Conservation (phyloP, 1,140 invertebrate genomes). For the Zaprionus capensis region DNA sequence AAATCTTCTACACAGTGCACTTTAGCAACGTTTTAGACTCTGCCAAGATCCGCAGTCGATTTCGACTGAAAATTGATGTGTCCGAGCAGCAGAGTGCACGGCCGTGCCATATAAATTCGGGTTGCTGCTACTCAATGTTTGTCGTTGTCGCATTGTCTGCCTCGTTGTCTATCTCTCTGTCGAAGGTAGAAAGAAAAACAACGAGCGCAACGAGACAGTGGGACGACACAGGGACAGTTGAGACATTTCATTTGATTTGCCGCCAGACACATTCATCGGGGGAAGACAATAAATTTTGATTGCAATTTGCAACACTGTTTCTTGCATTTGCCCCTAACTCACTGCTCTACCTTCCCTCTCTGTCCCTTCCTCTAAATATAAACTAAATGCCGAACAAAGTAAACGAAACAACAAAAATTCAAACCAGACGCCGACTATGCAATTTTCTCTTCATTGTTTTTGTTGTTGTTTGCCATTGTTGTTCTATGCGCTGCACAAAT, state of each 20-base stretch:
- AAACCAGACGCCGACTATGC: slow-evolving; percentile 62
- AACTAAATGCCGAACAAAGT: slow-evolving; percentile 47
- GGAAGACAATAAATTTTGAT: slow-evolving; percentile 60
- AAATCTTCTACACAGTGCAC: slow-evolving; percentile 1
- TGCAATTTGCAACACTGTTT: slow-evolving; percentile 53
- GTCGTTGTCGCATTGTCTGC: neutral
- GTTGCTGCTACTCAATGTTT: neutral
- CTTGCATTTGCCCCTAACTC: slow-evolving; percentile 1
- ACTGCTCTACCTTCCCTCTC: neutral
- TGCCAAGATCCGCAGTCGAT: neutral
- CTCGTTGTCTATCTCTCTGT: slow-evolving; percentile 8
- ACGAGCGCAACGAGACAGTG: neutral
- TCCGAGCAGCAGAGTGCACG: slow-evolving; percentile 44
- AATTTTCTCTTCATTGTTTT: slow-evolving; percentile 31
- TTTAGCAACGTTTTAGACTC: neutral
- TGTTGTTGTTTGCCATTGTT: slow-evolving; percentile 8
- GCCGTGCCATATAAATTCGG: slow-evolving; percentile 42
- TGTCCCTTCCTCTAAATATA: slow-evolving; percentile 25
- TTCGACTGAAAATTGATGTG: slow-evolving; percentile 47
- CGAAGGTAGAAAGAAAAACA: neutral
- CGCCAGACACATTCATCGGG: slow-evolving; percentile 44
- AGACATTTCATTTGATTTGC: slow-evolving; percentile 55
- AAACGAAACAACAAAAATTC: slow-evolving; percentile 44
- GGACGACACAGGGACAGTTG: slow-evolving; percentile 39
- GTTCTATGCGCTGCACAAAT: slow-evolving; percentile 43